Conservation (phyloP, 2,797 vertebrate genomes). For the Peromyscus aztecus region DNA sequence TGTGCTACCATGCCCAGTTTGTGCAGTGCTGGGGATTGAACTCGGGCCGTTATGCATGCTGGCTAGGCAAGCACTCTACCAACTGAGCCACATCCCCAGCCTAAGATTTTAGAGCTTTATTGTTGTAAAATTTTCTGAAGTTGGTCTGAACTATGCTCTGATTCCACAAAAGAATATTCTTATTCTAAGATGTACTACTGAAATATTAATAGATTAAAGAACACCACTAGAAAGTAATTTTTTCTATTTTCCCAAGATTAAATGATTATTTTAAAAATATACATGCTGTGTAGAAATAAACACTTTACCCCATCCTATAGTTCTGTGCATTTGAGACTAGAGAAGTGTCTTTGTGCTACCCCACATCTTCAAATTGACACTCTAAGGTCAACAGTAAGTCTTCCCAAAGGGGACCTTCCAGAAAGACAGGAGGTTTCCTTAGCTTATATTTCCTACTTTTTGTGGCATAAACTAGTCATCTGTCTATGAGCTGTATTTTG, state of each 20-base stretch:
- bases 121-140: slow-evolving; percentile 9
- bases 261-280: slow-evolving; percentile 86
- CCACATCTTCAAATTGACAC: slow-evolving; percentile 93
- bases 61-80: no score
- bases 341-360: slow-evolving; percentile 71
- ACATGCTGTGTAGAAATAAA: slow-evolving; percentile 89
- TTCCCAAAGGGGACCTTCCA: slow-evolving; percentile 96
- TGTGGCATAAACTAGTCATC: neutral
- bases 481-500: neutral
- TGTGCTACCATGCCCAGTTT: neutral
- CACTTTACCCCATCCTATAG: slow-evolving; percentile 81
- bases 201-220: neutral
- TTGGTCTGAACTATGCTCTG: neutral
- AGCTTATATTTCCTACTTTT: slow-evolving; percentile 93
- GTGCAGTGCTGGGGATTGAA: no score
- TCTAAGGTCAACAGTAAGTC: slow-evolving; percentile 93
- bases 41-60: no score
- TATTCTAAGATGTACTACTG: neutral
- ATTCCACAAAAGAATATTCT: slow-evolving; percentile 30
- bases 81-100: neutral
- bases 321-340: slow-evolving; percentile 80
- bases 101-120: neutral
- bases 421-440: slow-evolving; percentile 99
- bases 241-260: slow-evolving; percentile 85
- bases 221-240: neutral